A percentile compares a stretch with the other conserved stretches of the same genome.
Conservation (phyloP, 1,140 invertebrate genomes). For the Sycophaga agraensis region DNA sequence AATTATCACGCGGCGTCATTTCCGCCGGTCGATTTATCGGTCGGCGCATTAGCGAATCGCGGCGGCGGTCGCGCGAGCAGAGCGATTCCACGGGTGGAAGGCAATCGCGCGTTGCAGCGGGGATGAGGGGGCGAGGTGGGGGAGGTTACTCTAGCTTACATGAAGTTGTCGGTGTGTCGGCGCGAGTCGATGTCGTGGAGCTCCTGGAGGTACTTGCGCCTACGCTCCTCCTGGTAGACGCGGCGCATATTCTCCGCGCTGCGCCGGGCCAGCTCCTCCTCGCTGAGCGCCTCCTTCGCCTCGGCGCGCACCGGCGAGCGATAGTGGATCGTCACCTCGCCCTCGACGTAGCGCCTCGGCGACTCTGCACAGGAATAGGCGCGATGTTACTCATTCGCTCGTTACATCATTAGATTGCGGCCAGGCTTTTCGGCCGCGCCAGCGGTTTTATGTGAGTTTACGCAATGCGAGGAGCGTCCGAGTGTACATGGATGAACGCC, state of each 20-base stretch:
- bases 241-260: constrained; percentile 89
- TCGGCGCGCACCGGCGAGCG: constrained; percentile 81
- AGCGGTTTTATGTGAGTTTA: no score
- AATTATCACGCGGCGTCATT: no score
- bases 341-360: constrained; percentile 82
- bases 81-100: no score
- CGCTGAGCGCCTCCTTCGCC: constrained; percentile 77
- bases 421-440: no score
- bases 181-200: constrained; percentile 88
- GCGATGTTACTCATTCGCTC: no score
- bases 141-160: constrained; percentile 55
- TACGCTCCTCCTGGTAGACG: constrained; percentile 83
- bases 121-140: neutral
- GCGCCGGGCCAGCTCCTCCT: constrained; percentile 78
- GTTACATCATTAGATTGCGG: no score
- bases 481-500: no score
- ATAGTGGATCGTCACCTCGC: constrained; percentile 92
- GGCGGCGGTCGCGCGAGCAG: no score
- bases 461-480: no score
- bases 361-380: constrained; percentile 69
- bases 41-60: no score
- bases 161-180: constrained; percentile 88
- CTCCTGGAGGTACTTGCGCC: constrained; percentile 86
- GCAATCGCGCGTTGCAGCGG: no score
- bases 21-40: no score